Evolutionary conservation across 2,113 vertebrate species (phyloP).

Genomic region (Grus americana): DNA sequence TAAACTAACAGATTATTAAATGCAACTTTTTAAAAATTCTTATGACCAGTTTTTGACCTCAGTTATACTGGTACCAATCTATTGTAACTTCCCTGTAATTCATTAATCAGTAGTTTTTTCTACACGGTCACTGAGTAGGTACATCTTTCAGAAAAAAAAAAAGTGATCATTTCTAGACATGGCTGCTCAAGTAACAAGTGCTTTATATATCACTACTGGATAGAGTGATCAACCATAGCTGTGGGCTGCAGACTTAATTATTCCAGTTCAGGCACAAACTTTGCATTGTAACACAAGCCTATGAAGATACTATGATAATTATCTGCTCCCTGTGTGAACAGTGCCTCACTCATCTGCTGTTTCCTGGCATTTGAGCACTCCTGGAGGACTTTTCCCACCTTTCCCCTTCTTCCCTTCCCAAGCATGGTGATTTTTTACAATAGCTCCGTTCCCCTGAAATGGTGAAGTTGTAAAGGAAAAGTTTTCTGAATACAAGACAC

Average conservation of each 20-base stretch:
- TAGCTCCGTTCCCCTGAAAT: not conserved
- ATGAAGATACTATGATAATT: not conserved
- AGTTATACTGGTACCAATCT: not conserved
- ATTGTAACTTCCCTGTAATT: not conserved
- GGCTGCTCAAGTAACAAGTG: not conserved
- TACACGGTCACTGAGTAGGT: not conserved
- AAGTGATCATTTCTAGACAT: not conserved
- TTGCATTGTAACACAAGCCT: not conserved
- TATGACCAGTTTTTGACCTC: not conserved
- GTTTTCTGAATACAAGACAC: not conserved
- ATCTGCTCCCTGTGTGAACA: not conserved
- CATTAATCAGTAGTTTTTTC: not conserved
- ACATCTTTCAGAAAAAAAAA: not conserved
- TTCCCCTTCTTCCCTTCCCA: not conserved
- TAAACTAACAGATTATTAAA: not conserved
- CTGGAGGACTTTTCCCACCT: not conserved
- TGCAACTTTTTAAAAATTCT: not conserved
- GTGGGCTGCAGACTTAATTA: not conserved
- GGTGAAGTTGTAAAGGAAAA: not conserved
- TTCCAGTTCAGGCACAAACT: not conserved
- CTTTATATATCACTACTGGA: not conserved
- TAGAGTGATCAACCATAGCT: not conserved
- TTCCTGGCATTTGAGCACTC: not conserved
- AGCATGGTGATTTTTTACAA: not conserved
- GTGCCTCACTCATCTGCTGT: not conserved